Base-by-base conservation (phyloP, 2,888 invertebrate genomes). In the Paralinhomoeus sp. region DNA sequence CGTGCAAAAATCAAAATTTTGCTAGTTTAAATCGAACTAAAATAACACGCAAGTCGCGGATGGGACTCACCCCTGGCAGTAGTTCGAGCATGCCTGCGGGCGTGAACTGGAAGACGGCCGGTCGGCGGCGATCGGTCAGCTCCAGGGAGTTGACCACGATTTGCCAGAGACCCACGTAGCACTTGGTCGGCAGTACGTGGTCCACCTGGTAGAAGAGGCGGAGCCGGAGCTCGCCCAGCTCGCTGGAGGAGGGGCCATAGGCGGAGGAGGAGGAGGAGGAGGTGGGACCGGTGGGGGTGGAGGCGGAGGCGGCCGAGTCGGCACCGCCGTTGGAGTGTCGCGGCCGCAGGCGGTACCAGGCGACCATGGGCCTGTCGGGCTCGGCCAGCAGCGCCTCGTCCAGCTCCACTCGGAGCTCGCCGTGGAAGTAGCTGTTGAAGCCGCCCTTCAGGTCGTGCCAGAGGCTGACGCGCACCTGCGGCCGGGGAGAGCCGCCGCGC, bases 401-500 rank as follows among this genome's bases (percentile, higher is more conserved):
- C 3, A 43, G 43, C 9, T 15, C 31, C 13, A 43, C 35, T 2
- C 39, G 31, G 22, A 54, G 50, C 48, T 54, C 53, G 23, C 54
- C 54, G 42, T 53, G 53, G 42, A 53, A 53, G 21, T 52, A 52
- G 24, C 48, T 44, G 44, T 52, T 51, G 41, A 53, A 41, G 31
- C 52, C 53, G 41, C 51, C 50, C 24, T 53, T 45, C 35, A 53
- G 40, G 41, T 53, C 53, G 38, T 54, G 53, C 54, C 53, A 53
- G 18, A 54, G 37, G 3, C 37, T 37, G 27, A 45, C 33, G 17
- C 44, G 40, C 27, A 44, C n/a, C n/a, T n/a, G n/a, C n/a, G 23
- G n/a, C 12, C 33, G 17, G 33, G 12, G 33, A 33, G 12, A 12
- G 33, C 17, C 33, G n/a, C n/a, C n/a, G n/a, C n/a, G n/a, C n/a